Evolutionary conservation across 2,113 vertebrate species (phyloP), one percentile per base, ranked within the genome.

Genomic region (Phalacrocorax carbo): DNA sequence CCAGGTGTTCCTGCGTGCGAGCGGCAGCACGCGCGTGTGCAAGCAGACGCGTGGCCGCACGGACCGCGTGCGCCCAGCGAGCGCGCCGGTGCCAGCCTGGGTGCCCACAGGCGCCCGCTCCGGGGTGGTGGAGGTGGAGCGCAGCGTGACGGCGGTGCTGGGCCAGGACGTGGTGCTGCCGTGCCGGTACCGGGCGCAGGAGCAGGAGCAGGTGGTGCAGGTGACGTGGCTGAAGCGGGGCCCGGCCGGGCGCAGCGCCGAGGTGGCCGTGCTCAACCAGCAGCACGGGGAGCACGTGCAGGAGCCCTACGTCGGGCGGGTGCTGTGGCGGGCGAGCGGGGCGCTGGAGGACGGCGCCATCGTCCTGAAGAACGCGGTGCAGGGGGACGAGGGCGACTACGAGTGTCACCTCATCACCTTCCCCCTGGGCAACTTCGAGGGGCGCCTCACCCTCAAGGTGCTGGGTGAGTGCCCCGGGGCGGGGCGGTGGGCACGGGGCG

Each of bases 351-450:
- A 98, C 12, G 97, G 98, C 0, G 96, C 95, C 3, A 96, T 98
- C 46, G 26, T 98, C 7, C 94, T 98, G 90, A 92, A 96, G 48
- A 98, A 98, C 10, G 98, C 98, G 0, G 98, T 98, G 88, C 98
- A 98, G 85, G 98, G 97, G 0, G 98, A 98, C 22, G 98, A 98
- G 94, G 98, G 98, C 3, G 86, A 96, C 85, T 98, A 98, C 15
- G 97, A 98, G 85, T 98, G 98, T 25, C 97, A 96, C 16, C 97
- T 98, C 73, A 98, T 94, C 96, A 98, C 98, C 84, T 98, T 98
- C 90, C 98, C 98, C 2, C 26, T 83, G 2, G 98, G 98, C 88
- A 98, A 11, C 95, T 98, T 98, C 70, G 97, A 98, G 87, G 97
- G 95, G 4, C 86, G 90, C 25, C 87, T 98, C 38, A 92, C 86